These are phyloP conservation scores for Montipora cactus DNA, from an alignment of 64 coral and sea anemone species.

Conservation along the genomic window DNA sequence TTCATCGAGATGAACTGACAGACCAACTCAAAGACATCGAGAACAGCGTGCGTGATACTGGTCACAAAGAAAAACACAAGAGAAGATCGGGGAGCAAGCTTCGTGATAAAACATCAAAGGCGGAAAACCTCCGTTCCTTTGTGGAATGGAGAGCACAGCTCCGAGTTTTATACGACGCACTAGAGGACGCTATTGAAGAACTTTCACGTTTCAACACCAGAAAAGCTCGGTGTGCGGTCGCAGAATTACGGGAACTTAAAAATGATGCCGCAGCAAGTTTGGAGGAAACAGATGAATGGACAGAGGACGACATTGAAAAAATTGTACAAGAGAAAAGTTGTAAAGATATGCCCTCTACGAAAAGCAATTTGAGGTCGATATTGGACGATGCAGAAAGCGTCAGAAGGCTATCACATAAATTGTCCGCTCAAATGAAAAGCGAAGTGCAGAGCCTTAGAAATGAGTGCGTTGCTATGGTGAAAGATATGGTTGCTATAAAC, in stretches of 20 bases:
- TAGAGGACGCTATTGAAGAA: slow-evolving; percentile 14
- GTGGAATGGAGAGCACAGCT: slow-evolving; percentile 29
- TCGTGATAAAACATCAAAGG: background rate
- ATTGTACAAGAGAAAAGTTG: background rate
- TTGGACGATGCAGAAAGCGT: slow-evolving; percentile 5
- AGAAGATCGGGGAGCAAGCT: background rate
- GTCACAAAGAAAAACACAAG: background rate
- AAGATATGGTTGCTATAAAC: slow-evolving; percentile 64
- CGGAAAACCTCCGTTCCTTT: slow-evolving; percentile 18
- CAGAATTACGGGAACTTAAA: slow-evolving; percentile 28
- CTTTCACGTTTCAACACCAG: background rate
- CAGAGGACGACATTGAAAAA: background rate
- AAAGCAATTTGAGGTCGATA: slow-evolving; percentile 21
- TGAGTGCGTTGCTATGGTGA: slow-evolving; percentile 65
- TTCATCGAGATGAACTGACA: background rate
- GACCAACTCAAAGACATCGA: slow-evolving; percentile 2
- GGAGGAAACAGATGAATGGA: background rate
- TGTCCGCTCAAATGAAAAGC: slow-evolving; percentile 36
- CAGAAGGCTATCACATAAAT: background rate
- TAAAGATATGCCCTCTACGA: background rate
- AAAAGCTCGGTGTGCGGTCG: background rate
- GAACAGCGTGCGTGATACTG: background rate
- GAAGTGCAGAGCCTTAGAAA: slow-evolving; percentile 54
- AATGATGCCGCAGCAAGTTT: slow-evolving; percentile 10
- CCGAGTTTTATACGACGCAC: slow-evolving; percentile 7